These are phyloP conservation scores for Nicator chloris DNA, from an alignment of 2,113 vertebrate genomes.

Conservation along the genomic window DNA sequence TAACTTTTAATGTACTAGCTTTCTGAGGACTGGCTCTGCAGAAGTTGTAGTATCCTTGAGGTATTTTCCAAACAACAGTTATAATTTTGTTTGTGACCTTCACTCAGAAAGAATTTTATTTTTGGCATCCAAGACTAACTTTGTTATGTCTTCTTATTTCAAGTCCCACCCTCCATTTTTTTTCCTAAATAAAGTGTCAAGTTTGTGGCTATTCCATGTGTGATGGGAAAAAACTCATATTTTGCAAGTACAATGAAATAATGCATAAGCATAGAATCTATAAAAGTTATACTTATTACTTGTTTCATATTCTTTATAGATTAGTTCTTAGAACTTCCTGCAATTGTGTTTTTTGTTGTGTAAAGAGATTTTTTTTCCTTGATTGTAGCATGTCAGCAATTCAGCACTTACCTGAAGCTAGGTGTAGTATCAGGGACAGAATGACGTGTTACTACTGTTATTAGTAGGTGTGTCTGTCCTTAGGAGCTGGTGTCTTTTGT, in stretches of 20 bases:
- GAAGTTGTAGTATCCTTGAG: slow-evolving; percentile 1
- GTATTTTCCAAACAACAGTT: neutral
- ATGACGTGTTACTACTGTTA: neutral
- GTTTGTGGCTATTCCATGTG: neutral
- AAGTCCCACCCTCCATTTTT: neutral
- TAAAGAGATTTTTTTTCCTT: neutral
- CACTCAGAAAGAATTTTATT: neutral
- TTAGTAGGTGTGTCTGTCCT: neutral
- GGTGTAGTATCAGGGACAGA: neutral
- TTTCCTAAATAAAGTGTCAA: neutral
- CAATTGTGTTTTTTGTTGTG: neutral
- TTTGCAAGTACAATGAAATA: neutral
- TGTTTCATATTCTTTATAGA: neutral
- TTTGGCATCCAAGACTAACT: neutral
- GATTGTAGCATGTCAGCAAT: neutral
- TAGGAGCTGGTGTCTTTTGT: neutral
- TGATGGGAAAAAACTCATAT: neutral
- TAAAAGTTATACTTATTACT: neutral
- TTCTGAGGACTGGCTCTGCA: neutral
- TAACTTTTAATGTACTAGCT: neutral
- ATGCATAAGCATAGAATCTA: neutral
- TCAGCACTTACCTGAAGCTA: neutral
- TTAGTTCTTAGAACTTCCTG: neutral
- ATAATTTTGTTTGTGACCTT: slow-evolving; percentile 1
- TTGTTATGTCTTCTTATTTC: neutral